These are phyloP conservation scores for Caenorhabditis sp. DNA, from an alignment of 2,888 invertebrate species.

Conservation along the genomic window DNA sequence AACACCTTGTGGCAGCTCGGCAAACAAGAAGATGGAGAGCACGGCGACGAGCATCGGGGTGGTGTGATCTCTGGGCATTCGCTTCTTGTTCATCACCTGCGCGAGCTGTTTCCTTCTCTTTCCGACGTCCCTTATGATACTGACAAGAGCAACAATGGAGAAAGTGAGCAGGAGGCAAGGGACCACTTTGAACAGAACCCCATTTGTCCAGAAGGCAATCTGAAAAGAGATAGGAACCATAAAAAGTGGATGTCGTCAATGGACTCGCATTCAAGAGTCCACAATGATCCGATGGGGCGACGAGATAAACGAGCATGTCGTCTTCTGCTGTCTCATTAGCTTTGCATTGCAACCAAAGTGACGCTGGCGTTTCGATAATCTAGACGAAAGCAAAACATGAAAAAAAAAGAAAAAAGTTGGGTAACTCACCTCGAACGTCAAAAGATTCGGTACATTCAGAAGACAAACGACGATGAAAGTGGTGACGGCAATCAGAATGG, in stretches of 20 bases:
- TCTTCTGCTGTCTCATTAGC: slow-evolving; percentile 46
- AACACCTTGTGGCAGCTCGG: slow-evolving; percentile 81
- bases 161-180: slow-evolving; percentile 81
- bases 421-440: slow-evolving; percentile 78
- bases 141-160: slow-evolving; percentile 80
- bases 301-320: slow-evolving; percentile 58
- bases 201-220: slow-evolving; percentile 82
- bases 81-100: slow-evolving; percentile 81
- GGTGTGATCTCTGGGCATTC: slow-evolving; percentile 82
- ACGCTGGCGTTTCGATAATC: slow-evolving; percentile 77
- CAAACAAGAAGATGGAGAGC: slow-evolving; percentile 80
- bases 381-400: too few species aligned
- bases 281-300: slow-evolving; percentile 70
- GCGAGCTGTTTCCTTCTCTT: slow-evolving; percentile 77
- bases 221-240: slow-evolving; percentile 43
- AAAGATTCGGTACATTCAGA: slow-evolving; percentile 81
- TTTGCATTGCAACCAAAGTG: slow-evolving; percentile 68
- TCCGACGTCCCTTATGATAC: slow-evolving; percentile 81
- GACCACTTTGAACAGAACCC: slow-evolving; percentile 82
- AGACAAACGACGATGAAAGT: slow-evolving; percentile 74
- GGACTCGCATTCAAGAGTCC: slow-evolving; percentile 67
- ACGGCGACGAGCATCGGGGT: slow-evolving; percentile 83
- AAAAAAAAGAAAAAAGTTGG: too few species aligned
- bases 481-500: slow-evolving; percentile 72
- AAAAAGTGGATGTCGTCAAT: not conserved